These are phyloP conservation scores for Auanema freiburgensis DNA, from an alignment of 2,888 invertebrate species.

Conservation along the genomic window DNA sequence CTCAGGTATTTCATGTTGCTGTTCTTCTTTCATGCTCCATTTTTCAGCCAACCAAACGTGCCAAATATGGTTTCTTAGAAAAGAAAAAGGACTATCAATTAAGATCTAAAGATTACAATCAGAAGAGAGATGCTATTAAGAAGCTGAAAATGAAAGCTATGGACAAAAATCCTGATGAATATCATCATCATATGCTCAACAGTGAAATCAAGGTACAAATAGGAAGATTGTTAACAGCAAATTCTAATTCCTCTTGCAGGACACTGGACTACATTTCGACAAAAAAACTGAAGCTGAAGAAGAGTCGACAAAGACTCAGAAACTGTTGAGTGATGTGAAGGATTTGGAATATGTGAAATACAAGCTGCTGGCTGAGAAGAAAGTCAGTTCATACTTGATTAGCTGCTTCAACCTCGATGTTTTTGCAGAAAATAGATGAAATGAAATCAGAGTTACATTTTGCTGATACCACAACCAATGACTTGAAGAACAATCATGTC, in stretches of 20 bases:
- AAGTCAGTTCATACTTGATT: too few relatives aligned
- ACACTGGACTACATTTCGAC: conserved; percentile 44
- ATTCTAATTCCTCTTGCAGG: conserved; percentile 20
- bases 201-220: conserved; percentile 73
- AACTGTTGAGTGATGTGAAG: conserved; percentile 84
- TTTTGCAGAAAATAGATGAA: conserved; percentile 54
- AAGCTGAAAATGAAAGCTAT: conserved; percentile 80
- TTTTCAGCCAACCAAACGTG: conserved; percentile 46
- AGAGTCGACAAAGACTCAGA: conserved; percentile 76
- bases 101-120: conserved; percentile 57
- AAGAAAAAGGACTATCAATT: conserved; percentile 64
- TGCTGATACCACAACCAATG: conserved; percentile 30
- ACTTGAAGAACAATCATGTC: conserved; percentile 44
- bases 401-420: conserved; percentile 23
- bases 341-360: conserved; percentile 86
- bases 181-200: conserved; percentile 95
- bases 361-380: conserved; percentile 69
- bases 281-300: conserved; percentile 66
- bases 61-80: conserved; percentile 55
- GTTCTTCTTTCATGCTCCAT: not conserved
- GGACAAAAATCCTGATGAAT: conserved; percentile 96
- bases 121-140: conserved; percentile 76
- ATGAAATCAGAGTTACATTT: conserved; percentile 55
- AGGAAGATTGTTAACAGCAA: not conserved
- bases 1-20: conserved; percentile 29